phyloP scores from a whole-genome alignment of 2,888 invertebrate genomes.

The Brachynemurus nebulosus region DNA sequence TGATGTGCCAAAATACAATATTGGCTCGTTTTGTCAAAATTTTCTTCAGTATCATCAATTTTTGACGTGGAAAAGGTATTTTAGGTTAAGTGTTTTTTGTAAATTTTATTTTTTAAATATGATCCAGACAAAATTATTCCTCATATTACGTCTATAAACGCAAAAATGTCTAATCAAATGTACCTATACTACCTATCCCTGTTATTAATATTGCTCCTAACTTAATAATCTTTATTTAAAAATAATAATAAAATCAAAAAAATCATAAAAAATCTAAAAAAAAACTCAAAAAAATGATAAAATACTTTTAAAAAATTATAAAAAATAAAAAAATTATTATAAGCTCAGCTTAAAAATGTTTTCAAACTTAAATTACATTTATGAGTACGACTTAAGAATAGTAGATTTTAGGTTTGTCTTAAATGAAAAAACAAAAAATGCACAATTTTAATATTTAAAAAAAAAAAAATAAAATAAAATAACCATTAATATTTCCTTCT shows the following conservation, averaged over 20 bases:
- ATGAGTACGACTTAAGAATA: constrained; percentile 3
- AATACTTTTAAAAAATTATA: constrained; percentile 12
- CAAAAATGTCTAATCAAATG: constrained; percentile 3
- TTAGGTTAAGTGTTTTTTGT: too few relatives aligned
- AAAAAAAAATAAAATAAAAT: too few relatives aligned
- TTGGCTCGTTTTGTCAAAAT: too few relatives aligned
- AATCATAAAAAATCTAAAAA: constrained; percentile 8
- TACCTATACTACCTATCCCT: constrained; percentile 7
- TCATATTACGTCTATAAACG: constrained; percentile 5
- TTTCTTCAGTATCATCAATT: too few relatives aligned
- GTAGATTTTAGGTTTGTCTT: neutral
- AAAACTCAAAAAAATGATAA: constrained; percentile 15
- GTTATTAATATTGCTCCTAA: constrained; percentile 2
- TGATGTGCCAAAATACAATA: too few relatives aligned
- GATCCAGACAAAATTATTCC: too few relatives aligned
- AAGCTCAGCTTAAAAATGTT: constrained; percentile 30
- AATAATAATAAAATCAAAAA: constrained; percentile 21
- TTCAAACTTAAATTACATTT: constrained; percentile 3
- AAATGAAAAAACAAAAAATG: neutral
- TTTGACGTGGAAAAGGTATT: too few relatives aligned
- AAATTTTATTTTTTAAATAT: too few relatives aligned
- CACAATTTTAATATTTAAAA: constrained; percentile 2
- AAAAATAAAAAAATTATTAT: constrained; percentile 13
- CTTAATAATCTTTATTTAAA: constrained; percentile 21
- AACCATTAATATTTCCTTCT: neutral